A percentile compares a stretch with the other conserved stretches of the same genome.
Evolutionary conservation across 2,113 vertebrate genomes (phyloP).

Genomic region (Pleuronectes platessa): DNA sequence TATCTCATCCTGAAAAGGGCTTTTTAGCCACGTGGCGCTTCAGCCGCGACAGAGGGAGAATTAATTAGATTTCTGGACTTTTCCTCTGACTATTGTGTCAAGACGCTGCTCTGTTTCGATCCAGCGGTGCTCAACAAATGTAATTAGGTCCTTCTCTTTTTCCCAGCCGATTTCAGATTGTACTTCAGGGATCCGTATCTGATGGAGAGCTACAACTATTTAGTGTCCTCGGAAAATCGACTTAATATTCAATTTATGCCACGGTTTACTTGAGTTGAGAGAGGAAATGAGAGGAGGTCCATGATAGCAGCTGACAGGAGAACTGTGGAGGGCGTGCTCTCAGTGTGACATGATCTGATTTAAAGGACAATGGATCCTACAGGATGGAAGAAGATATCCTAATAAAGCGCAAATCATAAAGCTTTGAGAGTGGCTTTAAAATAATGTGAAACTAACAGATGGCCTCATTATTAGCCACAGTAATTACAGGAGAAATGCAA

Average conservation of each 20-base stretch:
- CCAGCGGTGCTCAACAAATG: slow-evolving; percentile 70
- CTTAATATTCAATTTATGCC: slow-evolving; percentile 62
- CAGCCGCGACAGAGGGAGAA: slow-evolving; percentile 75
- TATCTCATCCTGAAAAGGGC: slow-evolving; percentile 72
- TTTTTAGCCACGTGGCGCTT: slow-evolving; percentile 67
- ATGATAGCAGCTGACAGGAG: slow-evolving; percentile 23
- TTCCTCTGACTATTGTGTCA: slow-evolving; percentile 76
- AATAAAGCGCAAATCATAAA: slow-evolving; percentile 10
- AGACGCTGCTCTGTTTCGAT: slow-evolving; percentile 76
- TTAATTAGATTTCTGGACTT: slow-evolving; percentile 81
- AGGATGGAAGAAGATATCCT: slow-evolving; percentile 23
- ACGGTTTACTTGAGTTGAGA: slow-evolving; percentile 39
- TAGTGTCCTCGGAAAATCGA: slow-evolving; percentile 53
- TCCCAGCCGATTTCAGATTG: slow-evolving; percentile 71
- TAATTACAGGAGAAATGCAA: not conserved
- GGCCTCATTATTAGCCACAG: slow-evolving; percentile 5
- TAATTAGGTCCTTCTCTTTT: slow-evolving; percentile 73
- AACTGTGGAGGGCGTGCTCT: slow-evolving; percentile 12
- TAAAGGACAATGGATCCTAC: slow-evolving; percentile 16
- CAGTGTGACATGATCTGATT: slow-evolving; percentile 31
- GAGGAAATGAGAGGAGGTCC: slow-evolving; percentile 46
- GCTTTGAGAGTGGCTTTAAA: slow-evolving; percentile 23
- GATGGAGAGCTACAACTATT: slow-evolving; percentile 64
- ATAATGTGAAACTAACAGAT: slow-evolving; percentile 17
- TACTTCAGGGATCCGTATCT: slow-evolving; percentile 71